Conservation (phyloP, 2,797 vertebrate species). For the Novumbra hubbsi region DNA sequence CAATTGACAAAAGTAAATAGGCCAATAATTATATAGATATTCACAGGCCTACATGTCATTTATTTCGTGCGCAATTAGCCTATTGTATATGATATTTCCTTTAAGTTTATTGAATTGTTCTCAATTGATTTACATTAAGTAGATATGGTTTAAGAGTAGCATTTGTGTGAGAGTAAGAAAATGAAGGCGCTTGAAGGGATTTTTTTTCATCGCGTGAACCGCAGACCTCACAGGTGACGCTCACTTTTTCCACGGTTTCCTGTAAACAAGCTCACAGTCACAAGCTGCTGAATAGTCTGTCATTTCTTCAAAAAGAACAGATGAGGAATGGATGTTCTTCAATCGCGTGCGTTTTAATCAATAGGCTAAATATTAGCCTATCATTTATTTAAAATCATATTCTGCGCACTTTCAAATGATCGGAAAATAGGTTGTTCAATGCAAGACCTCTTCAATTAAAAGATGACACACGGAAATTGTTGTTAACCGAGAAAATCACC, state of each 20-base stretch:
- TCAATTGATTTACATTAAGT: not conserved
- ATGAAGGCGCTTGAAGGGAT: not conserved
- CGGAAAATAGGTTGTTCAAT: not conserved
- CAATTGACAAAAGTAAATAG: not conserved
- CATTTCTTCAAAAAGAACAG: not conserved
- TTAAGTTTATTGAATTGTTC: not conserved
- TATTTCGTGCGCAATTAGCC: not conserved
- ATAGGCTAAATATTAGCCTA: not conserved
- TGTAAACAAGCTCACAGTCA: constrained; percentile 18
- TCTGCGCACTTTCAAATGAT: not conserved
- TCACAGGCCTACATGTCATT: not conserved
- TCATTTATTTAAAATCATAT: not conserved
- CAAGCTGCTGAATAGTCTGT: constrained; percentile 13
- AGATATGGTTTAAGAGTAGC: not conserved
- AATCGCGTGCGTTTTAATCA: not conserved
- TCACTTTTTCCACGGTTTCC: constrained; percentile 11
- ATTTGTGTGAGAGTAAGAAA: not conserved
- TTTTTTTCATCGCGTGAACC: not conserved
- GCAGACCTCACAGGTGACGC: constrained; percentile 28
- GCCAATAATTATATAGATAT: too few species aligned
- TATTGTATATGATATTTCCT: not conserved
- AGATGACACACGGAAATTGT: not conserved
- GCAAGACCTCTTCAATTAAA: not conserved
- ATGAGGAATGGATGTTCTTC: not conserved
- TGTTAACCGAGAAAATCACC: not conserved